Conservation (phyloP, 2,797 vertebrate species). For the Dendrocincla fuliginosa region DNA sequence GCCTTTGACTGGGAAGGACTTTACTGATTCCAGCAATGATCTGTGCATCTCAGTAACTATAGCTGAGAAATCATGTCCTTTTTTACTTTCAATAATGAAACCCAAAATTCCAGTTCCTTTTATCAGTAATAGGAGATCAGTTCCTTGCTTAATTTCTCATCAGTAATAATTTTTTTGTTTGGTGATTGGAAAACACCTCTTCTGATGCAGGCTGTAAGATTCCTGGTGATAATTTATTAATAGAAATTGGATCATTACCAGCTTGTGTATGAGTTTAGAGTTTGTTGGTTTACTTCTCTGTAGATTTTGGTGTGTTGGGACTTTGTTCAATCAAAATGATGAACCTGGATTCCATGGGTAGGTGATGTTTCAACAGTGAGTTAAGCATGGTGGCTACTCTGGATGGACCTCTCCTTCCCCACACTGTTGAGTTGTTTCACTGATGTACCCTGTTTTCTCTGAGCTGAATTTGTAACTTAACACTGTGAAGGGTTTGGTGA, state of each 20-base stretch:
- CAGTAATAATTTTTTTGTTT: background rate
- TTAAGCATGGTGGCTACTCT: fast-evolving
- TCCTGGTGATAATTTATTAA: background rate
- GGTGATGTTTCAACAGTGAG: background rate
- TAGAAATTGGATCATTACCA: background rate
- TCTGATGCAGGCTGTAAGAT: background rate
- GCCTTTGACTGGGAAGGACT: background rate
- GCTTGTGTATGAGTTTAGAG: background rate
- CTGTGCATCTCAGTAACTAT: background rate
- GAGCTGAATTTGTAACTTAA: background rate
- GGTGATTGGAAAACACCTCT: background rate
- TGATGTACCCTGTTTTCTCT: background rate
- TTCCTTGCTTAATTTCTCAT: background rate
- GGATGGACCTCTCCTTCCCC: background rate
- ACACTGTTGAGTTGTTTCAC: background rate
- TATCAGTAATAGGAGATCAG: background rate
- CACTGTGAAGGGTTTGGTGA: background rate
- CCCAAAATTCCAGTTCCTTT: background rate
- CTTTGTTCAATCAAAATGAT: background rate
- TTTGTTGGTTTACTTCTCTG: background rate
- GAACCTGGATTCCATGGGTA: background rate
- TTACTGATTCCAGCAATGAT: background rate
- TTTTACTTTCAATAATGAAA: background rate
- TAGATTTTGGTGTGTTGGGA: background rate
- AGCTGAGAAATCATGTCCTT: background rate